Base-by-base conservation (phyloP, 2,113 vertebrate genomes). In the Coturnix japonica region DNA sequence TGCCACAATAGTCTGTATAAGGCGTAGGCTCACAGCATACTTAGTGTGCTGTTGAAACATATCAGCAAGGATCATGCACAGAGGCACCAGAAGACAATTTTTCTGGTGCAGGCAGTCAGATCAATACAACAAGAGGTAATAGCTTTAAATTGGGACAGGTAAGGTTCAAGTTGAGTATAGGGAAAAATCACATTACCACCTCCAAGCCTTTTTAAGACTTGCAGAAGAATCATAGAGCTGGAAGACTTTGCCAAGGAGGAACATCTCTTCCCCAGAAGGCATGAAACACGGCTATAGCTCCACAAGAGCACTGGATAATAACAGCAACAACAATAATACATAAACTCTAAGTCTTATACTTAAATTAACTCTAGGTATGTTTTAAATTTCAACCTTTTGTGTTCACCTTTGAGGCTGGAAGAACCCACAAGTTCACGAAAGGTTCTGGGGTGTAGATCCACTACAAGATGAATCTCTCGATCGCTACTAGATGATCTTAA, bases 1-100 rank as follows among this genome's bases (percentile, higher is more conserved):
- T 44, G 8, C 12, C 28, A 20, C 37, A 37, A 0, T 1, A 35
- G 7, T 22, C 51, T 39, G 31, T 2, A 15, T 8, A 46, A 26
- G 1, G 5, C 0, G 1, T 43, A 51, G 43, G 6, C 13, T 30
- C 74, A 17, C 16, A 11, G 3, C 2, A 51, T 17, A 75, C 90
- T 87, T 20, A 60, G 1, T 20, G 13, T 2, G 20, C 13, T 79
- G 16, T 10, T 13, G 5, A 59, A 86, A 66, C 21, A 4, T 47
- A 37, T 1, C 33, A 31, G n/a, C 37, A 28, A 71, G 23, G 8
- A 35, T 51, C 7, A 1, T 3, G 9, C 18, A 31, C 9, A 37
- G 64, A 19, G 33, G 47, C 8, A 28, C 8, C 26, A 65, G 67
- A 71, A 43, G 14, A 30, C 3, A 7, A 4, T 11, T 11, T 67